These are phyloP conservation scores for Trematocara caparti DNA, from an alignment of 2,797 vertebrate genomes.

Conservation along the genomic window DNA sequence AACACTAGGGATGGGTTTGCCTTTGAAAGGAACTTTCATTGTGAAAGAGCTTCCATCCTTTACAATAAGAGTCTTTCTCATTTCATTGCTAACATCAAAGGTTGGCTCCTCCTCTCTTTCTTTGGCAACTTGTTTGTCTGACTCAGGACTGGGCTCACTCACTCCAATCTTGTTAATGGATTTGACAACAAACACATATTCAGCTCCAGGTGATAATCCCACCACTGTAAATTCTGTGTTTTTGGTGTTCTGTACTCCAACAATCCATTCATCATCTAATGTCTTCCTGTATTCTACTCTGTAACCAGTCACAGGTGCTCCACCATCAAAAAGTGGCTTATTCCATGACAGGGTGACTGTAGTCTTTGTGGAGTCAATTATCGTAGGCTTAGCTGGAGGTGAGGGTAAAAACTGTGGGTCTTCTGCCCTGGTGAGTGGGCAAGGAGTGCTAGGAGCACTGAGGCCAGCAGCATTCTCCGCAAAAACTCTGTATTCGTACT, in stretches of 20 bases:
- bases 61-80: constrained; percentile 95
- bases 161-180: constrained; percentile 93
- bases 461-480: constrained; percentile 96
- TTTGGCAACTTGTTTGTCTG: constrained; percentile 90
- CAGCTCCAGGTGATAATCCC: constrained; percentile 84
- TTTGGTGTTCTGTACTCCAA: constrained; percentile 87
- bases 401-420: constrained; percentile 95
- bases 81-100: constrained; percentile 97
- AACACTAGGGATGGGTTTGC: constrained; percentile 91
- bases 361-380: constrained; percentile 90
- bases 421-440: constrained; percentile 88
- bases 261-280: constrained; percentile 90
- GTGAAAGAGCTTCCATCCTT: constrained; percentile 96
- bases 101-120: constrained; percentile 95
- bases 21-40: constrained; percentile 91
- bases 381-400: constrained; percentile 91
- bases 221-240: constrained; percentile 92
- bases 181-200: constrained; percentile 91
- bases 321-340: constrained; percentile 96
- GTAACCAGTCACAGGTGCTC: constrained; percentile 91
- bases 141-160: constrained; percentile 90
- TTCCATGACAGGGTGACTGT: constrained; percentile 88
- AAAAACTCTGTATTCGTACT: constrained; percentile 97
- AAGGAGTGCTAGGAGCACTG: constrained; percentile 87
- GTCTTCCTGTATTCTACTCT: constrained; percentile 90